phyloP scores from a whole-genome alignment of 2,797 vertebrate genomes.

The Taeniopygia guttata region DNA sequence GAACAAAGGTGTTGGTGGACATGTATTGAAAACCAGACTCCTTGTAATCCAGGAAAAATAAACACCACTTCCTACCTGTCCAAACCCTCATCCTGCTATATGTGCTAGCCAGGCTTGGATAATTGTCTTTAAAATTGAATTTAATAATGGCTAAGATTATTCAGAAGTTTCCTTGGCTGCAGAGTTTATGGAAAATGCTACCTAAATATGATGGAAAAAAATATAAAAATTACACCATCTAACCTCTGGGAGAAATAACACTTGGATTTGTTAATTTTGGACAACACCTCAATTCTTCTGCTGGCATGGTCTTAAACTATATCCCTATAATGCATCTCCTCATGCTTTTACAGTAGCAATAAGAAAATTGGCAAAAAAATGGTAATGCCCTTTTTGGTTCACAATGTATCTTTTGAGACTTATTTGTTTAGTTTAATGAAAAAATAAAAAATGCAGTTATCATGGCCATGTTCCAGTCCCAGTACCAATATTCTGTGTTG shows the following conservation, averaged over 20 bases:
- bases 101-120: neutral
- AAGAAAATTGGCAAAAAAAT: conserved; percentile 9
- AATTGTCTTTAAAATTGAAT: neutral
- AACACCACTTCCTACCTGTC: neutral
- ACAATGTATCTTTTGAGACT: neutral
- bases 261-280: conserved; percentile 46
- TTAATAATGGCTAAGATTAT: neutral
- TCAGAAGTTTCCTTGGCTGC: conserved; percentile 6
- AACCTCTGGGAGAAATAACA: conserved; percentile 33
- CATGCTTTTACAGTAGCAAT: neutral
- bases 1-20: neutral
- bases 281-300: conserved; percentile 2
- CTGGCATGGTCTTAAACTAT: neutral
- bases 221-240: neutral
- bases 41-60: conserved; percentile 28
- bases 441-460: neutral
- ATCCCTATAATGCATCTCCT: neutral
- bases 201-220: neutral
- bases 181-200: neutral
- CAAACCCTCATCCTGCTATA: conserved; percentile 14
- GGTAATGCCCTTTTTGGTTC: neutral
- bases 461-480: neutral
- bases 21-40: neutral
- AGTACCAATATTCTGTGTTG: neutral
- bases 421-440: conserved; percentile 13